Evolutionary conservation across 2,797 vertebrate species (phyloP).

Genomic region (Sebastes glaucus): DNA sequence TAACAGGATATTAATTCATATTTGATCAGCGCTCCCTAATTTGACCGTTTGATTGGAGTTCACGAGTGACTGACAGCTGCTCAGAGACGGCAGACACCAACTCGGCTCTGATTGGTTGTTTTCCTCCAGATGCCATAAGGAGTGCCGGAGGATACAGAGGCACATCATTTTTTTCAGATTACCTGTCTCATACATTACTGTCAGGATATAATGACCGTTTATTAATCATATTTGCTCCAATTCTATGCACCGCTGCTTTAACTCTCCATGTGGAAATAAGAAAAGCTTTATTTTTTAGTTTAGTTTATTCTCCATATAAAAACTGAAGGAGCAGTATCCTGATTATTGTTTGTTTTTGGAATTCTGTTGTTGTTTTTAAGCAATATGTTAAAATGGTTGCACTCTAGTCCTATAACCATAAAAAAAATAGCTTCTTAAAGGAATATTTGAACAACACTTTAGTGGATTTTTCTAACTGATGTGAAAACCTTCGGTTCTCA

Average conservation of each 20-base stretch:
- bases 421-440: neutral
- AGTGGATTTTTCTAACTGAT: neutral
- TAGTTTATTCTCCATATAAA: neutral
- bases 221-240: neutral
- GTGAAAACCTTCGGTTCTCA: neutral
- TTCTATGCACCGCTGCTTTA: neutral
- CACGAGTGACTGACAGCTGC: too few species aligned
- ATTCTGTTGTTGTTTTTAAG: neutral
- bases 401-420: neutral
- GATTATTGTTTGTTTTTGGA: neutral
- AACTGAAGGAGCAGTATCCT: neutral
- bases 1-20: too few species aligned
- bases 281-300: neutral
- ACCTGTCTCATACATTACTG: neutral
- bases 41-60: too few species aligned
- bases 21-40: too few species aligned
- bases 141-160: neutral
- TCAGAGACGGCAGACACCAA: too few species aligned
- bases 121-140: neutral
- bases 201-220: neutral
- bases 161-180: neutral
- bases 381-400: neutral
- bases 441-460: neutral
- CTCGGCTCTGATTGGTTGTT: too few species aligned
- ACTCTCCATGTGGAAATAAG: neutral